Evolutionary conservation across 2,797 vertebrate genomes (phyloP).

Genomic region (Pseudocheirus occidentalis): DNA sequence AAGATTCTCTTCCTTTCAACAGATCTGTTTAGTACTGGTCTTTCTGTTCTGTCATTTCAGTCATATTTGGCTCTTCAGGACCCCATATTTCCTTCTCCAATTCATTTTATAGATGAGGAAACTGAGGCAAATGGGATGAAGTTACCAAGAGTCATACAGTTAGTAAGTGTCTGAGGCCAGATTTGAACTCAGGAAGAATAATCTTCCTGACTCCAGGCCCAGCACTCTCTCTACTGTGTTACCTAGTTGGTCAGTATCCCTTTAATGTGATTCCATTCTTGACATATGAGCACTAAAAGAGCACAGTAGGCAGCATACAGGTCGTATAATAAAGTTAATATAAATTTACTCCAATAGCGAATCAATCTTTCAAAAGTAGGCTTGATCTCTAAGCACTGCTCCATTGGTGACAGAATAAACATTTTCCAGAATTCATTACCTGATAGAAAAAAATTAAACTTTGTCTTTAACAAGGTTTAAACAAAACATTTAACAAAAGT

Average conservation of each 20-base stretch:
- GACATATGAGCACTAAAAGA: constrained; percentile 46
- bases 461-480: constrained; percentile 22
- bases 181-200: not conserved
- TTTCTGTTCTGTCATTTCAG: not conserved
- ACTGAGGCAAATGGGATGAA: not conserved
- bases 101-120: not conserved
- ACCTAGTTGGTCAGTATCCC: not conserved
- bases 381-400: not conserved
- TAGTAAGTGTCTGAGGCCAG: not conserved
- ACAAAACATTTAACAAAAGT: not conserved
- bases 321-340: not conserved
- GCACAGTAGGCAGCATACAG: constrained; percentile 48
- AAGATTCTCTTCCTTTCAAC: not conserved
- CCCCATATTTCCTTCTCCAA: not conserved
- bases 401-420: not conserved
- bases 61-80: not conserved
- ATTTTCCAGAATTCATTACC: constrained; percentile 37
- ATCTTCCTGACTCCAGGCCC: not conserved
- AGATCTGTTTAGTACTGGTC: not conserved
- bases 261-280: constrained; percentile 31
- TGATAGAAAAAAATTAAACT: constrained; percentile 44
- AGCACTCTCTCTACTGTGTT: not conserved
- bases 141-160: not conserved
- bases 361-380: constrained; percentile 14
- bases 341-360: constrained; percentile 39